Evolutionary conservation across 2,888 invertebrate species (phyloP).

Genomic region (Osedax fenrisi): DNA sequence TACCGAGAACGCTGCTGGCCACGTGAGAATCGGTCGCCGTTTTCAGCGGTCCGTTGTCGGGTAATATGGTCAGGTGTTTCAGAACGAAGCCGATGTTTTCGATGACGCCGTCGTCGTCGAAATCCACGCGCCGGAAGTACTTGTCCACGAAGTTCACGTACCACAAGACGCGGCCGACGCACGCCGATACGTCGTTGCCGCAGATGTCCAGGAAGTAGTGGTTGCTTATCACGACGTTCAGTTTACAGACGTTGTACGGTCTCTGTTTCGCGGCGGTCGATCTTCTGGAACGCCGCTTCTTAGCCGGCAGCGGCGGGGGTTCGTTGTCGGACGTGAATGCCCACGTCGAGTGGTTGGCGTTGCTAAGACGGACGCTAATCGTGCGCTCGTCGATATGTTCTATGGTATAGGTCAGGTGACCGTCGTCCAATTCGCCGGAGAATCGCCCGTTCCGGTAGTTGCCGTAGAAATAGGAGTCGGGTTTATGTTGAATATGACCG

Average conservation of each 20-base stretch:
- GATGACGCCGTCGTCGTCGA: not conserved
- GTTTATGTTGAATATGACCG: not conserved
- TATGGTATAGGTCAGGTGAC: not conserved
- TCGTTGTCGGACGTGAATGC: not conserved
- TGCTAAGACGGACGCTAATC: not conserved
- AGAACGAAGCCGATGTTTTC: not conserved
- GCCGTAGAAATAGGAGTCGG: not conserved
- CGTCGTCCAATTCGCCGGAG: not conserved
- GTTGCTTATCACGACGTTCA: not conserved
- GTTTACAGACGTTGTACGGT: not conserved
- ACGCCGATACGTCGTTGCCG: not conserved
- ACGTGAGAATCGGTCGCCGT: too few relatives aligned
- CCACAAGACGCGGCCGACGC: not conserved
- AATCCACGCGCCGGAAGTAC: conserved; percentile 1
- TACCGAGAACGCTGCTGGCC: not conserved
- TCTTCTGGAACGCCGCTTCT: not conserved
- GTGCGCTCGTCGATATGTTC: not conserved
- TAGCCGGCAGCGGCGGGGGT: too few relatives aligned
- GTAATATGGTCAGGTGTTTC: too few relatives aligned
- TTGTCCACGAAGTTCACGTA: not conserved
- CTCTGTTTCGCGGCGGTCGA: not conserved
- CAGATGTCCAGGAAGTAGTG: not conserved
- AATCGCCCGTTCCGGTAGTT: not conserved
- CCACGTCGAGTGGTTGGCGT: not conserved
- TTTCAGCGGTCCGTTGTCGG: too few relatives aligned